Conservation (phyloP, 2,888 invertebrate genomes). For the Hesperia comma region DNA sequence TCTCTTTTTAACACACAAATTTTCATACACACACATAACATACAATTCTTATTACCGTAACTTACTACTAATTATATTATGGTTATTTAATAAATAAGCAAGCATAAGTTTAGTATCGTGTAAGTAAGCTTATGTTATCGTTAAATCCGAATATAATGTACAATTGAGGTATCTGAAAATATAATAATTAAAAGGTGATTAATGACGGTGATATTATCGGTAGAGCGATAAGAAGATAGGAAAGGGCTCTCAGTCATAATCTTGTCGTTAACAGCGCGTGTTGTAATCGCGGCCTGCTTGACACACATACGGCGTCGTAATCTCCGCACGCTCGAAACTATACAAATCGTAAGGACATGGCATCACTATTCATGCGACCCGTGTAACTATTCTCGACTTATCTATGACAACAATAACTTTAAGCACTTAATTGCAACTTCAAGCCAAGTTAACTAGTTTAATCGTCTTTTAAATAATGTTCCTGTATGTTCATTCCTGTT, state of each 20-base stretch:
- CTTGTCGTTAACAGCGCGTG: constrained; percentile 59
- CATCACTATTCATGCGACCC: constrained; percentile 6
- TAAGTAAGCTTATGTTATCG: no score
- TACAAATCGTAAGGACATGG: constrained; percentile 43
- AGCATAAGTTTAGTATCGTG: no score
- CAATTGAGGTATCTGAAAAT: no score
- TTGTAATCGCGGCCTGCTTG: constrained; percentile 68
- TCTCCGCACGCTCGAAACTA: constrained; percentile 50
- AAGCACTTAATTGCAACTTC: constrained; percentile 19
- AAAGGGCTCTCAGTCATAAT: constrained; percentile 73
- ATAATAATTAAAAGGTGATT: not conserved
- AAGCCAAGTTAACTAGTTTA: not conserved
- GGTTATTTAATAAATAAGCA: no score
- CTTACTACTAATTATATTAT: no score
- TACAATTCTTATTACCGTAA: no score
- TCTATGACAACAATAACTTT: constrained; percentile 22
- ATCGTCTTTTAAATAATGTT: no score
- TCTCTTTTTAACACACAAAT: no score
- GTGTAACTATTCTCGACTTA: constrained; percentile 19
- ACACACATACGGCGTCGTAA: constrained; percentile 72
- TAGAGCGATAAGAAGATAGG: constrained; percentile 51
- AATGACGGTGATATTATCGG: constrained; percentile 2
- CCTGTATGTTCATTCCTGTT: not conserved
- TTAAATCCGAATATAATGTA: no score
- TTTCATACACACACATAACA: no score